Base-by-base conservation (phyloP, 2,797 vertebrate genomes). In the Trematomus bernacchii region DNA sequence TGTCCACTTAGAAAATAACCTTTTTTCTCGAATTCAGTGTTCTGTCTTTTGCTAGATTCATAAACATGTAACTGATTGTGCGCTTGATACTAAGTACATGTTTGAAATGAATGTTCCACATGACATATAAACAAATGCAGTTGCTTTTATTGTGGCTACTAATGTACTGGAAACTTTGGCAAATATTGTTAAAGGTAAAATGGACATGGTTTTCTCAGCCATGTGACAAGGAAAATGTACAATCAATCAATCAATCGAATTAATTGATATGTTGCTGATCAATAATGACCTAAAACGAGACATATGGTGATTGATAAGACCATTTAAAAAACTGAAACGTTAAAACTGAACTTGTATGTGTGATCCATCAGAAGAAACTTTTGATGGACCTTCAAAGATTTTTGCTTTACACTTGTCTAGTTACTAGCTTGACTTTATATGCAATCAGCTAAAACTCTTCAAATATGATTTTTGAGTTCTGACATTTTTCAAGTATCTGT, bases 141-240 rank as follows among this genome's bases (percentile, higher is more conserved):
- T 37, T 37, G 33, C 33, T 5, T 27, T 27, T 27, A 27, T 27
- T 27, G 12, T 43, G 70, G 44, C 27, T 61, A 51, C 58, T 61
- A 42, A 66, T 21, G 18, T 54, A 46, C 13, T 46, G 42, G 2
- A 27, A 50, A 66, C 3, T 18, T 1, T 62, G 46, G 27, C 27
- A 51, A 68, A 58, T 66, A 54, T 44, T 72, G 42, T 46, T 64
- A 40, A 72, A 73, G 66, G 3, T 2, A 48, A 13, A 73, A 33
- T 10, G 21, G 7, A 58, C 15, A 59, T 3, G 19, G 65, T 74
- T 66, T 42, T 43, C 10, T 46, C 37, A 69, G 59, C 16, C 21
- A 10, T 50, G 21, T 18, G 30, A 19, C 42, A 60, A 19, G 65
- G 21, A 63, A 19, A 19, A 47, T 43, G 13, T 40, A 18, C 21